Conservation (phyloP, 2,113 vertebrate species). For the Pampusana beccarii region DNA sequence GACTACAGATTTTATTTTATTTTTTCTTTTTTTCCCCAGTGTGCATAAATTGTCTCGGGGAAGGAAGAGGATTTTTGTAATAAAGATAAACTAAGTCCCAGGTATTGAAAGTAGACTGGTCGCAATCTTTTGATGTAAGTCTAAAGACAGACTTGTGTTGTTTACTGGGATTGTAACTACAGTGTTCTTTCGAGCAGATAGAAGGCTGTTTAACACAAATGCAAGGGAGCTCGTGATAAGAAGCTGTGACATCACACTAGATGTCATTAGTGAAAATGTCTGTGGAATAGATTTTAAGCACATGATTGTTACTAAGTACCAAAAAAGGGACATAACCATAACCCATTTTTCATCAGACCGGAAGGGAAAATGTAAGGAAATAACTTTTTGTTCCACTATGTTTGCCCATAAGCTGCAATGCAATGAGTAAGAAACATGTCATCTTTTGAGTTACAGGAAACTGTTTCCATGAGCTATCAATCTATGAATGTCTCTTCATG, state of each 20-base stretch:
- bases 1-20: neutral
- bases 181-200: neutral
- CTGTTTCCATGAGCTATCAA: neutral
- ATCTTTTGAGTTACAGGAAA: neutral
- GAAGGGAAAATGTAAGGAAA: neutral
- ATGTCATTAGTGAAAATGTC: neutral
- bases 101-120: neutral
- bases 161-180: neutral
- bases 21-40: neutral
- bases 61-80: neutral
- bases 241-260: neutral
- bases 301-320: neutral
- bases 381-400: neutral
- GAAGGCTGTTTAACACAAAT: neutral
- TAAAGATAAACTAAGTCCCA: neutral
- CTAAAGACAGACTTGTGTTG: neutral
- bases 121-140: neutral
- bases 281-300: neutral
- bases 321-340: neutral
- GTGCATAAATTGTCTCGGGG: fast-evolving
- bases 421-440: neutral
- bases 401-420: neutral
- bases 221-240: neutral
- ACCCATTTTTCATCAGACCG: neutral
- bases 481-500: neutral